Base-by-base conservation (phyloP, 2,113 vertebrate genomes). In the Ceuthmochares aereus region DNA sequence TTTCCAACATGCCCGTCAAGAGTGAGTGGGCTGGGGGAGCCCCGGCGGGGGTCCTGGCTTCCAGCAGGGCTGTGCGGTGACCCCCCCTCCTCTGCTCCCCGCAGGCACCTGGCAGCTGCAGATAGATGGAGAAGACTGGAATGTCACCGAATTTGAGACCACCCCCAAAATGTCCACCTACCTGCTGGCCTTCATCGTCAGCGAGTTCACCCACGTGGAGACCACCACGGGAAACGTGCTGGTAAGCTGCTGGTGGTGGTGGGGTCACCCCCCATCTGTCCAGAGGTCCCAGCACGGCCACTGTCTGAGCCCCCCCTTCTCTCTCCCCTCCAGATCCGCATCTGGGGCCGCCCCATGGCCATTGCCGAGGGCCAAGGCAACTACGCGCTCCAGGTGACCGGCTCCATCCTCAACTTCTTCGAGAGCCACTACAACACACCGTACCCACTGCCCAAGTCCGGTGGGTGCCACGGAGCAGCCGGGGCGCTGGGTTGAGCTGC, bases 131-230 rank as follows among this genome's bases (percentile, higher is more conserved):
- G 0, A 32, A 9, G 0, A 0, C 5, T 98, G 98, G 97, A 96
- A 0, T 0, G 1, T 92, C 89, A 99, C 98, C 0, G 59, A 30
- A 15, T 99, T 99, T 32, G 0, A 98, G 0, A 91, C 97, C 51
- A 99, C 99, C 0, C 94, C 98, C 66, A 98, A 40, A 49, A 99
- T 99, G 99, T 99, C 99, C 63, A 98, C 98, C 0, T 99, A 99
- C 92, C 96, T 99, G 40, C 93, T 99, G 94, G 99, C 99, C 66
- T 98, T 99, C 84, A 98, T 99, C 4, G 96, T 99, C 92, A 98
- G 98, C 40, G 96, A 99, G 95, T 99, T 98, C 62, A 0, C 0
- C 0, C 0, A 2, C 0, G 11, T 97, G 87, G 0, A 73, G 0
- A 1, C 0, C 1, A 0, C 0, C 0, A 5, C 63, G 0, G 6